A percentile compares a stretch with the other conserved stretches of the same genome.
These are phyloP conservation scores for Podarcis raffonei DNA, from an alignment of 2,113 vertebrate species.

Conservation along the genomic window DNA sequence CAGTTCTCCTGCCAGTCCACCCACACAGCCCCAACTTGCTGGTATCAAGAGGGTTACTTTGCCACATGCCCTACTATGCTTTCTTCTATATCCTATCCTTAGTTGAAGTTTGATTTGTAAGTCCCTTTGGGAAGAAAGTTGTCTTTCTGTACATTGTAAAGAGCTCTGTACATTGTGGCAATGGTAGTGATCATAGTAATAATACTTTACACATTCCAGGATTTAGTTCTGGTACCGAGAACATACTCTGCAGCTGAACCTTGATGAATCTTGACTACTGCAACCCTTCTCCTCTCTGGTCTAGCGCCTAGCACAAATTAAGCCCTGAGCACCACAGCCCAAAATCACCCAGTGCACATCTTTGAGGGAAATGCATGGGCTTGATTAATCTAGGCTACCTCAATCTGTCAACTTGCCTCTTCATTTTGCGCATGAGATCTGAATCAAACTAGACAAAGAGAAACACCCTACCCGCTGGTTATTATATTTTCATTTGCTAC, in stretches of 20 bases:
- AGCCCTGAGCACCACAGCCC: background rate
- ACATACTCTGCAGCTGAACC: background rate
- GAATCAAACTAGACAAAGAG: slow-evolving; percentile 19
- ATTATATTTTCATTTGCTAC: slow-evolving; percentile 15
- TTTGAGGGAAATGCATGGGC: background rate
- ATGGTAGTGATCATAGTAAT: too few species aligned
- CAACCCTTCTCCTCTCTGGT: background rate
- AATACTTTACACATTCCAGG: background rate
- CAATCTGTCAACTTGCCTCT: background rate
- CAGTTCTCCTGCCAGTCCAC: too few species aligned
- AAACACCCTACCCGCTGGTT: slow-evolving; percentile 7
- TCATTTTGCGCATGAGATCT: background rate
- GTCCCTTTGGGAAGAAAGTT: background rate
- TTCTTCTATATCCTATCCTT: background rate
- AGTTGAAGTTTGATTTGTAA: background rate
- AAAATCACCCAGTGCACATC: background rate
- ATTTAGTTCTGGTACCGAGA: background rate
- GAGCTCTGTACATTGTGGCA: too few species aligned
- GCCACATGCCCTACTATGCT: too few species aligned
- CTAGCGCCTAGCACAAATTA: background rate
- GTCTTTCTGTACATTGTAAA: too few species aligned
- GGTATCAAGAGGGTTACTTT: too few species aligned
- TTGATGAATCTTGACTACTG: background rate
- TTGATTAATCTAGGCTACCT: slow-evolving; percentile 5
- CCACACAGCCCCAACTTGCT: too few species aligned